These are phyloP conservation scores for Bedellia somnulentella DNA, from an alignment of 2,888 invertebrate species.

Conservation along the genomic window DNA sequence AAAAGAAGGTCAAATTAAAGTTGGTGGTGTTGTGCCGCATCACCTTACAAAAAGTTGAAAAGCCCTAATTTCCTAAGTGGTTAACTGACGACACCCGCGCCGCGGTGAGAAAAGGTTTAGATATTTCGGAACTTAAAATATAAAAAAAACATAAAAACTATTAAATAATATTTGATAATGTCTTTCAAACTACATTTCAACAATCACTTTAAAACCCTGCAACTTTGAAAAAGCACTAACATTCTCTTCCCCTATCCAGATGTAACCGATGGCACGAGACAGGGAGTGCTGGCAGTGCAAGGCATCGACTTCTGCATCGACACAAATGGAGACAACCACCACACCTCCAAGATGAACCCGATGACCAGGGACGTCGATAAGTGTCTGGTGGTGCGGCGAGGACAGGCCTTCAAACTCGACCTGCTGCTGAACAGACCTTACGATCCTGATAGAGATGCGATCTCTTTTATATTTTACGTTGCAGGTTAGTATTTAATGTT, in stretches of 20 bases:
- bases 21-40: too few relatives aligned
- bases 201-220: not conserved
- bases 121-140: too few relatives aligned
- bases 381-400: slow-evolving; percentile 77
- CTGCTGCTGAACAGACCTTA: slow-evolving; percentile 76
- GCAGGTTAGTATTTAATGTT: slow-evolving; percentile 43
- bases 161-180: too few relatives aligned
- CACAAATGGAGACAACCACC: slow-evolving; percentile 75
- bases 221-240: not conserved
- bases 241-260: slow-evolving; percentile 26
- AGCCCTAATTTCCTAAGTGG: too few relatives aligned
- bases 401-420: slow-evolving; percentile 76
- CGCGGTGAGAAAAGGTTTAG: too few relatives aligned
- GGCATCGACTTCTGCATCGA: slow-evolving; percentile 73
- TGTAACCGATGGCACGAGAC: slow-evolving; percentile 44
- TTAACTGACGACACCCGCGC: too few relatives aligned
- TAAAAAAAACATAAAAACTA: too few relatives aligned
- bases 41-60: too few relatives aligned
- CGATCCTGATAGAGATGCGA: slow-evolving; percentile 71
- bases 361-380: slow-evolving; percentile 64
- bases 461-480: slow-evolving; percentile 83
- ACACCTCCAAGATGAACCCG: slow-evolving; percentile 76
- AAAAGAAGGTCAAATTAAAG: too few relatives aligned
- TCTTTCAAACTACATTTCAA: too few relatives aligned
- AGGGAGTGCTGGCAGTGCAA: slow-evolving; percentile 68